These are phyloP conservation scores for Centropristis striata DNA, from an alignment of 2,113 vertebrate species.

Conservation along the genomic window DNA sequence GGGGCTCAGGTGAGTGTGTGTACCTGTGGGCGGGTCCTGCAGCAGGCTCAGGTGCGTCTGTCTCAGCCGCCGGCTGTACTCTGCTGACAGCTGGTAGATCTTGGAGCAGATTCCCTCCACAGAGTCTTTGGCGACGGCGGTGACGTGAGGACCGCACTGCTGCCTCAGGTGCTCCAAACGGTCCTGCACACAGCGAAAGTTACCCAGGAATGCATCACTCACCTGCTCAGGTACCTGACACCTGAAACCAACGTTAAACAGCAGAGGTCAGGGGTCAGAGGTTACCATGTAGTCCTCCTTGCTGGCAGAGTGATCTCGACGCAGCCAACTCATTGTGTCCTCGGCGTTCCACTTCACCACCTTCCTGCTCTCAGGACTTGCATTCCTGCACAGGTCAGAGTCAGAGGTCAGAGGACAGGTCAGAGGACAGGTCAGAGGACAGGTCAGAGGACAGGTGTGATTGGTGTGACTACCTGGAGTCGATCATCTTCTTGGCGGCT, in stretches of 20 bases:
- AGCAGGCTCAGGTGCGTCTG: constrained; percentile 93
- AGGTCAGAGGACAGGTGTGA: background rate
- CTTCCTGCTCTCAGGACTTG: constrained; percentile 96
- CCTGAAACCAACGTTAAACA: no score
- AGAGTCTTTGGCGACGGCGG: constrained; percentile 95
- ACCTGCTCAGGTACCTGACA: no score
- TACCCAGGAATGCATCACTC: no score
- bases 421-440: background rate
- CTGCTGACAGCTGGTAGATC: constrained; percentile 96
- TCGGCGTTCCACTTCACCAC: constrained; percentile 99
- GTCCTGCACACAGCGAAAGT: constrained; percentile 84
- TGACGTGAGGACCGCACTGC: constrained; percentile 96
- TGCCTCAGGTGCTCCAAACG: constrained; percentile 96
- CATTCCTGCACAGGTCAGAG: constrained; percentile 86
- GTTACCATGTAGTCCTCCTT: constrained; percentile 99
- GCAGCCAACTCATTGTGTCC: constrained; percentile 98
- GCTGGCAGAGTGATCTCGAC: constrained; percentile 95
- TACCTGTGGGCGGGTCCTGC: constrained; percentile 78
- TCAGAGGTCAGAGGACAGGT: background rate
- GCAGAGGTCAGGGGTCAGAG: no score
- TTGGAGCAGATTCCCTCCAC: constrained; percentile 99
- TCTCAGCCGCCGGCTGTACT: constrained; percentile 93
- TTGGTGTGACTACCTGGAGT: constrained; percentile 96
- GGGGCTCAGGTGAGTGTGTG: background rate
- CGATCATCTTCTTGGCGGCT: constrained; percentile 96